Percentiles rank a stretch among this genome's conserved stretches.
phyloP scores from a whole-genome alignment of 2,113 vertebrate genomes.

The Osmerus mordax region DNA sequence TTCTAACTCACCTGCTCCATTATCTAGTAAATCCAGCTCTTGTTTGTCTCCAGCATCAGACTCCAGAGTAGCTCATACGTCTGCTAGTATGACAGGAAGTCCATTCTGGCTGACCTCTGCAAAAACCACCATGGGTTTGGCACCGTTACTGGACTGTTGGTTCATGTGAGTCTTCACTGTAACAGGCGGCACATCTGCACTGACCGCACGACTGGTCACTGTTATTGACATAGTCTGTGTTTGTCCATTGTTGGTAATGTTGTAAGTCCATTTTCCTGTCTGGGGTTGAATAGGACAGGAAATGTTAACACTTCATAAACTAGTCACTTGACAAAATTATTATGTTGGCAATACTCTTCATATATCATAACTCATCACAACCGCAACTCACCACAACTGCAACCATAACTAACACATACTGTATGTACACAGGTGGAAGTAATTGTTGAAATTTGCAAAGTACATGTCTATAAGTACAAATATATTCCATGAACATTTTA shows the following conservation, averaged over 20 bases:
- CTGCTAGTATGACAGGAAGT: constrained; percentile 57
- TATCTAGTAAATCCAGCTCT: constrained; percentile 56
- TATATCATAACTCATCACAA: too few relatives aligned
- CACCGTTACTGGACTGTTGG: constrained; percentile 46
- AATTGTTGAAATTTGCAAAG: too few relatives aligned
- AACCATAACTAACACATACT: too few relatives aligned
- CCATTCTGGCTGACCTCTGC: constrained; percentile 62
- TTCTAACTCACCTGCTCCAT: constrained; percentile 42
- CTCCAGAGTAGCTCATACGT: constrained; percentile 61
- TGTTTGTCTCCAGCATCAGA: constrained; percentile 39
- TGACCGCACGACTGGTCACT: constrained; percentile 56
- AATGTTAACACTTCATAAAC: not conserved
- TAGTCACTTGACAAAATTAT: too few relatives aligned
- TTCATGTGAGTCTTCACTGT: constrained; percentile 51
- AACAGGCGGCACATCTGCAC: constrained; percentile 33
- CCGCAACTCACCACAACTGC: too few relatives aligned
- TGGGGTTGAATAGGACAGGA: constrained; percentile 23
- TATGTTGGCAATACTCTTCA: too few relatives aligned
- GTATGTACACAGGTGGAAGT: too few relatives aligned
- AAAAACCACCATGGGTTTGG: constrained; percentile 57
- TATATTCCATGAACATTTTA: too few relatives aligned
- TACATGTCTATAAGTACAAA: too few relatives aligned
- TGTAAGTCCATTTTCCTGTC: constrained; percentile 65
- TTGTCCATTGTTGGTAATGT: constrained; percentile 39
- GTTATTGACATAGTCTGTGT: constrained; percentile 59